Conservation (phyloP, 2,113 vertebrate species). For the Hylia prasina region DNA sequence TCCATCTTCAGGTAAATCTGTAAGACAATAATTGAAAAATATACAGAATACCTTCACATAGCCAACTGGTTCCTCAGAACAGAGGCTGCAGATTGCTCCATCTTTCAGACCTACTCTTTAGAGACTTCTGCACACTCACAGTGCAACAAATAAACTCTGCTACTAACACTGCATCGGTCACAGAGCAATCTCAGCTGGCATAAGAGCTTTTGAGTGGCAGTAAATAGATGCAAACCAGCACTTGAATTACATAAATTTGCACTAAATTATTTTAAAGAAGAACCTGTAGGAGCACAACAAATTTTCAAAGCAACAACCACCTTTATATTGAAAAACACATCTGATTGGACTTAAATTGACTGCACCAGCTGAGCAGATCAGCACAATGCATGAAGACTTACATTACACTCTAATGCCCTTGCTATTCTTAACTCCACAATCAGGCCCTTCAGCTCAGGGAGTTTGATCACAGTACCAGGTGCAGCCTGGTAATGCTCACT, state of each 20-base stretch:
- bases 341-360: not conserved
- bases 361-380: not conserved
- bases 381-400: not conserved
- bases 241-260: not conserved
- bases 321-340: not conserved
- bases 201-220: not conserved
- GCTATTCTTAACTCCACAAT: not conserved
- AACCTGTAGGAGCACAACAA: not conserved
- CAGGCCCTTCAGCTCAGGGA: not conserved
- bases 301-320: not conserved
- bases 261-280: not conserved
- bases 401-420: not conserved
- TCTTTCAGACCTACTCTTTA: not conserved
- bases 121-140: not conserved
- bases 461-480: not conserved
- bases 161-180: rapidly evolving
- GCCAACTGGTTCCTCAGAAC: not conserved
- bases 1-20: not conserved
- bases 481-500: not conserved
- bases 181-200: not conserved
- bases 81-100: not conserved
- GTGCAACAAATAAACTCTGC: not conserved
- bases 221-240: not conserved
- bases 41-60: not conserved
- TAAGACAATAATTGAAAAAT: not conserved